Evolutionary conservation across 2,113 vertebrate species (phyloP).

Genomic region (Reinhardtius hippoglossoides): DNA sequence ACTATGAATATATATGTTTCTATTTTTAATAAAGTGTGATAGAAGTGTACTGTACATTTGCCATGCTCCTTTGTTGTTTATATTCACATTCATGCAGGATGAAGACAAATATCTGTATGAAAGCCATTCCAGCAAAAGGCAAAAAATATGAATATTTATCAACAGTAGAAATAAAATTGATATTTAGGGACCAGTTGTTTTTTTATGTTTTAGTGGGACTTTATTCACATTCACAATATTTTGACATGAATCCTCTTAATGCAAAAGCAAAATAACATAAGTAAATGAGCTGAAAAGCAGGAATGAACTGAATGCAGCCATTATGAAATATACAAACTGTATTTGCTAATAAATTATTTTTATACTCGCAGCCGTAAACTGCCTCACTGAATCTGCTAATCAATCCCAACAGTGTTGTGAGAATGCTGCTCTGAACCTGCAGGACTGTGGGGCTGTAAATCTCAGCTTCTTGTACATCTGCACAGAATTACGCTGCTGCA

Average conservation of each 20-base stretch:
- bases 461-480: conserved; percentile 72
- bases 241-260: not conserved
- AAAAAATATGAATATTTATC: not conserved
- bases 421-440: conserved; percentile 38
- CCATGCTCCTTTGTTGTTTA: conserved; percentile 58
- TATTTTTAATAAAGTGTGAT: conserved; percentile 84
- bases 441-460: conserved; percentile 49
- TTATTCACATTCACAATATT: not conserved
- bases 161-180: not conserved
- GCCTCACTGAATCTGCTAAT: conserved; percentile 37
- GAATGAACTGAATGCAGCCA: not conserved
- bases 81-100: not conserved
- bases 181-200: not conserved
- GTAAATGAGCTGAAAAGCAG: too few species aligned
- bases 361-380: not conserved
- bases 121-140: too few species aligned
- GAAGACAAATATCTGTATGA: not conserved
- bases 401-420: conserved; percentile 44
- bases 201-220: not conserved
- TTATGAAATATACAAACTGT: not conserved
- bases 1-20: conserved; percentile 82
- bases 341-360: too few species aligned
- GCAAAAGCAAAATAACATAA: too few species aligned
- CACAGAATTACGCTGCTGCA: conserved; percentile 57
- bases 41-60: conserved; percentile 65